Evolutionary conservation across 2,797 vertebrate genomes (phyloP), one percentile per base, ranked within the genome.

Genomic region (Parambassis ranga): DNA sequence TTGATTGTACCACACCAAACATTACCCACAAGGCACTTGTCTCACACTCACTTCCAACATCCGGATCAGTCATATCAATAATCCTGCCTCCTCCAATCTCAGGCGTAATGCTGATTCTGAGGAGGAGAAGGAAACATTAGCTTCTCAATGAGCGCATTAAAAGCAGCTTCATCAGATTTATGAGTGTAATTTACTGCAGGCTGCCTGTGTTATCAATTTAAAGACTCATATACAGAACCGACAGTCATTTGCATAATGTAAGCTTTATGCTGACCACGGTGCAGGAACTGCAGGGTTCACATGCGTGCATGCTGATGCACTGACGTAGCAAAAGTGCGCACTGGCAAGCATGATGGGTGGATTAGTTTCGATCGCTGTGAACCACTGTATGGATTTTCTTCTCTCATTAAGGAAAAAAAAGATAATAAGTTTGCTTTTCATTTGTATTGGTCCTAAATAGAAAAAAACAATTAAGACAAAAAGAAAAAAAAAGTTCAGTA

Each of bases 141-240:
- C 65, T 82, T 55, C 65, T 48, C 39, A 66, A 65, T 65, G 64
- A 77, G 66, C 35, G n/a, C 72, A 79, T 81, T 79, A 77, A 67
- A 68, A 74, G 58, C 60, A 78, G 63, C 71, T 55, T 26, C 66
- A 57, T 59, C 81, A 83, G 81, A 90, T 86, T 86, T 82, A 86
- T 79, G 79, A 51, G 50, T 53, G 74, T 69, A 77, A 88, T 87
- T 81, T 80, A 71, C 59, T 46, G 30, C 24, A 1, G 46, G 51
- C 53, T 56, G 73, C 31, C 37, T 30, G 51, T 13, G 26, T 81
- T 79, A 79, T 67, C 69, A 79, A 77, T 88, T 79, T 70, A 71
- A 71, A 67, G 59, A 48, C 14, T n/a, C 23, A 63, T 60, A 66
- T 63, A 65, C 48, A 60, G 74, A 75, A 44, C 61, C 77, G 67